Conservation (phyloP, 2,797 vertebrate species). For the Etheostoma nigrum region DNA sequence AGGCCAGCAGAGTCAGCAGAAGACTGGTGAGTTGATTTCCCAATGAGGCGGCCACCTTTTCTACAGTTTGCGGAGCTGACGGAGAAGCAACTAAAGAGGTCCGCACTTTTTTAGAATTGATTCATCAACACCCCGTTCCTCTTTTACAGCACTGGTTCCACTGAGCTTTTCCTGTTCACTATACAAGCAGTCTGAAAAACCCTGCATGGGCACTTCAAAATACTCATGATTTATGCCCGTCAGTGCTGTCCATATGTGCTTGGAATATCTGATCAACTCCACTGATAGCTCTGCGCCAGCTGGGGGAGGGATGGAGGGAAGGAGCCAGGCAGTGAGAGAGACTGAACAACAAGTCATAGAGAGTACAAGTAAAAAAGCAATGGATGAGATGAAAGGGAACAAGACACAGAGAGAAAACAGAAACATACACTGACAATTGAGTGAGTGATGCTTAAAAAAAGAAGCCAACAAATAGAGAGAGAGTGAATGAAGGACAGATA, state of each 20-base stretch:
- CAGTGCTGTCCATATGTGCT: slow-evolving; percentile 72
- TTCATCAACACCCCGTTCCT: too few species aligned
- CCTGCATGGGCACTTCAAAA: slow-evolving; percentile 75
- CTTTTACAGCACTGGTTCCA: slow-evolving; percentile 47
- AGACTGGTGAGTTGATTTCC: too few species aligned
- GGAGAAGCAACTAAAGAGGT: too few species aligned
- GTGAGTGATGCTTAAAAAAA: slow-evolving; percentile 46
- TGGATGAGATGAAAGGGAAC: slow-evolving; percentile 49
- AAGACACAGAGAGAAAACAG: slow-evolving; percentile 30
- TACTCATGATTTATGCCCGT: slow-evolving; percentile 77
- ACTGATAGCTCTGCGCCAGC: slow-evolving; percentile 58
- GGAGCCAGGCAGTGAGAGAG: slow-evolving; percentile 16
- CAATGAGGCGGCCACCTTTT: too few species aligned
- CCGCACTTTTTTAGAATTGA: too few species aligned
- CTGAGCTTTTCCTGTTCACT: slow-evolving; percentile 52
- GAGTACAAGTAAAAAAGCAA: slow-evolving; percentile 41
- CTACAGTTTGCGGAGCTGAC: too few species aligned
- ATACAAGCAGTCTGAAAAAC: slow-evolving; percentile 61
- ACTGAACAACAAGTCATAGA: slow-evolving; percentile 20
- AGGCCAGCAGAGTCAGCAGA: too few species aligned
- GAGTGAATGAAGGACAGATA: slow-evolving; percentile 53
- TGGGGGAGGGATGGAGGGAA: slow-evolving; percentile 32
- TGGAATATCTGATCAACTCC: slow-evolving; percentile 75
- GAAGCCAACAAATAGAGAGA: slow-evolving; percentile 43
- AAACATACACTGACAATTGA: slow-evolving; percentile 52